Percentiles rank a stretch among this genome's conserved stretches.
These are phyloP conservation scores for Rhineura floridana DNA, from an alignment of 2,113 vertebrate genomes.

Conservation along the genomic window DNA sequence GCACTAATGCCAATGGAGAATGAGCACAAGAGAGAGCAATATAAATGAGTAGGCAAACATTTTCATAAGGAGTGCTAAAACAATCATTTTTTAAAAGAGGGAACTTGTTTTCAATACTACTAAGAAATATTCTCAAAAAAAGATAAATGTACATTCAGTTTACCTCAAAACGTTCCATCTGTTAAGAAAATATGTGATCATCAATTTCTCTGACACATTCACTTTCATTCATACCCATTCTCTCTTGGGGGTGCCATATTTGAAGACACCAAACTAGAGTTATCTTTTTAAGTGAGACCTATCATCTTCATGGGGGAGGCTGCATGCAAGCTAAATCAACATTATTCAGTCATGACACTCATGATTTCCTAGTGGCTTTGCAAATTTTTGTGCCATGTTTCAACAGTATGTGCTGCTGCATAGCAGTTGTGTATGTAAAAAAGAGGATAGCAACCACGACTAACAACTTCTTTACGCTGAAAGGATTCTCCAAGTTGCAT, in stretches of 20 bases:
- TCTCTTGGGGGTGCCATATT: neutral
- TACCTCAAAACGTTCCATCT: neutral
- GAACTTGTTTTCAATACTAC: neutral
- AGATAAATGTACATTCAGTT: neutral
- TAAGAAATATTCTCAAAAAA: neutral
- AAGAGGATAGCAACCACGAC: neutral
- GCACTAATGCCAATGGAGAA: neutral
- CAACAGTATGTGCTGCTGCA: neutral
- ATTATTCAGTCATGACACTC: neutral
- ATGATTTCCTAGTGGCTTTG: neutral
- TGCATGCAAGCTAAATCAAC: neutral
- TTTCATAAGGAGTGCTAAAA: neutral
- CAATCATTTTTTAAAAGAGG: too few relatives aligned
- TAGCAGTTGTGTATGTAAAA: rapidly evolving
- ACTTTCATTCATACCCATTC: neutral
- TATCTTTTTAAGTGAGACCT: neutral
- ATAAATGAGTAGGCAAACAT: too few relatives aligned
- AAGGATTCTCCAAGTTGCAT: neutral
- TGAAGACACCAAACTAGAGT: neutral
- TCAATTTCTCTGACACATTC: neutral
- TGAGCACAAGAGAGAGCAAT: neutral
- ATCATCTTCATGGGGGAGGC: rapidly evolving
- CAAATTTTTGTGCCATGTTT: neutral
- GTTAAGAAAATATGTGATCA: neutral
- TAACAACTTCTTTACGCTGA: neutral